Evolutionary conservation across 2,797 vertebrate species (phyloP).

Genomic region (Phalanger gymnotis): DNA sequence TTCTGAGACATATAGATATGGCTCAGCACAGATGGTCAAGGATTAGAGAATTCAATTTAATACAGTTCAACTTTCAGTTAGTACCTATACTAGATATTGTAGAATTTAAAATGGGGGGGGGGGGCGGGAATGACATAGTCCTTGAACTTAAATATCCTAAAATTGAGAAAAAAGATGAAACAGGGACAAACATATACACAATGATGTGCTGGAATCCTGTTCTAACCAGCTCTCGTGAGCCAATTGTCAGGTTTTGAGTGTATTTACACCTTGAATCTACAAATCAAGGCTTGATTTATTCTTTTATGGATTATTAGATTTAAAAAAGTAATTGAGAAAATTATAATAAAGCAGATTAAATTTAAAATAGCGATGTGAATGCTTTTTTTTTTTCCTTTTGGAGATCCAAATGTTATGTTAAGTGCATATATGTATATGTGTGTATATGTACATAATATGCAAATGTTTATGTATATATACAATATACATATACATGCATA

Average conservation of each 20-base stretch:
- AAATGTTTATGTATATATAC: background rate
- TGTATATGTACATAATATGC: too few species aligned
- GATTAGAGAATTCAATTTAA: background rate
- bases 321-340: background rate
- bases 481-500: background rate
- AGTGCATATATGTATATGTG: too few species aligned
- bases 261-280: background rate
- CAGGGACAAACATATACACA: background rate
- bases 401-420: background rate
- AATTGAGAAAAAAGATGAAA: background rate
- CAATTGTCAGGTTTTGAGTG: background rate
- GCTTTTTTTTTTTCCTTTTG: background rate
- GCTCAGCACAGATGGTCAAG: background rate
- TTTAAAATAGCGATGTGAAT: background rate
- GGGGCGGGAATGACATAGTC: background rate
- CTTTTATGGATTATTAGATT: background rate
- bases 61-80: background rate
- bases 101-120: background rate
- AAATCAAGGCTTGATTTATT: background rate
- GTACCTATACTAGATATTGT: background rate
- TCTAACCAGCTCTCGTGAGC: background rate
- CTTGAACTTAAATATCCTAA: background rate
- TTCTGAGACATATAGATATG: background rate
- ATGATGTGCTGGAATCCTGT: background rate
- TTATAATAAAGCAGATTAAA: background rate